Base-by-base conservation (phyloP, 2,113 vertebrate species). In the Protobothrops flavoviridis region DNA sequence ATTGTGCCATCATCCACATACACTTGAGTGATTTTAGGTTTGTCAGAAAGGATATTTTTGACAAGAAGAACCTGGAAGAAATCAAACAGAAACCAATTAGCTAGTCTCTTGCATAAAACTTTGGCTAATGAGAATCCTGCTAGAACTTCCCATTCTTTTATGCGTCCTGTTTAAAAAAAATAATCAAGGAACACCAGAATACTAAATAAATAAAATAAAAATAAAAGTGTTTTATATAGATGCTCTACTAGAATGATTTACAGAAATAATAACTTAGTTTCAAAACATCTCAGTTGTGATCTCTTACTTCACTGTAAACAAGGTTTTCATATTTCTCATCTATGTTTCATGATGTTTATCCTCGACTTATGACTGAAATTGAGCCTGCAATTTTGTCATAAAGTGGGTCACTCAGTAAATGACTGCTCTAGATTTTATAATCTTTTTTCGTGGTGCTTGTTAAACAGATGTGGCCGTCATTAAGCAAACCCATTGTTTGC, bases 11-110 rank as follows among this genome's bases (percentile, higher is more conserved):
- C 95, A 93, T 99, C 98, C 0, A 97, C 93, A 0, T 98, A 99
- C 69, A 99, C 97, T 1, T 98, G 98, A 0, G 97, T 98, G 96
- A 99, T 98, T 11, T 29, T 93, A 0, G 99, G 99, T 93, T 98
- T 87, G 95, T 98, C 98, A 0, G 98, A 98, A 52, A 98, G 98
- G 95, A 99, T 98, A 94, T 98, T 97, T 97, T 99, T 98, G 96
- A 99, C 97, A 39, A 94, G 97, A 90, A 99, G 97, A 85, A 99
- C 98, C 98, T 99, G 95, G 61, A 90, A 0, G 86, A 26, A 1
- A 85, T 90, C 6, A 92, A 88, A 23, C 26, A 43, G n/a, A 81
- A 81, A 81, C 21, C 17, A 39, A 9, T 59, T 95, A 93, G 90
- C 55, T 89, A 0, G 0, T 86, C 15, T 4, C 43, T 48, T 48